Conservation (phyloP, 2,888 invertebrate genomes). For the Macrosiphum euphorbiae region DNA sequence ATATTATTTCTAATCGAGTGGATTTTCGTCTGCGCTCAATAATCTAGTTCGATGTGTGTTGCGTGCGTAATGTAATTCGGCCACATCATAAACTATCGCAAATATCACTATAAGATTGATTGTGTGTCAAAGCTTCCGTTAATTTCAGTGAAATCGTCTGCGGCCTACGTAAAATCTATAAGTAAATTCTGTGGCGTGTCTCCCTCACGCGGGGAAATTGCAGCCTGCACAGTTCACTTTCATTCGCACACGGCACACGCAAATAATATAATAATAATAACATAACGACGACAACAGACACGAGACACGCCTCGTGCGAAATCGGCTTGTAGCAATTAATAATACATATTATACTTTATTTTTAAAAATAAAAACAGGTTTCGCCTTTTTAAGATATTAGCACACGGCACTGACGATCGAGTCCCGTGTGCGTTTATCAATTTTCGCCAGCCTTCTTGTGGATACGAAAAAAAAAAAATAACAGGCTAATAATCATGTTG, state of each 20-base stretch:
- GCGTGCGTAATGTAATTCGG: background rate
- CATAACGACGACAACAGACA: background rate
- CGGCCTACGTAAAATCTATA: background rate
- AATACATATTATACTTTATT: background rate
- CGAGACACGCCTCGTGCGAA: conserved; percentile 51
- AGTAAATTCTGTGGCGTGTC: background rate
- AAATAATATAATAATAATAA: conserved; percentile 45
- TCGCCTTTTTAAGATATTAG: conserved; percentile 52
- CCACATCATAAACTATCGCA: background rate
- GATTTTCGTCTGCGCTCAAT: background rate
- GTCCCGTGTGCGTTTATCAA: conserved; percentile 22
- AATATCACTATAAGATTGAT: background rate
- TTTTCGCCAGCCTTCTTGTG: conserved; percentile 18
- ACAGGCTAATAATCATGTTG: conserved; percentile 30
- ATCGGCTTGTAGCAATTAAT: conserved; percentile 37
- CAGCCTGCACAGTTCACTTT: conserved; percentile 24
- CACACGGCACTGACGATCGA: conserved; percentile 21
- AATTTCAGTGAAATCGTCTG: conserved; percentile 43
- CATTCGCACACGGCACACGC: conserved; percentile 54
- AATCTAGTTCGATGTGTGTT: background rate
- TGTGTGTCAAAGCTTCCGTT: background rate
- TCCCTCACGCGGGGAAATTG: conserved; percentile 22
- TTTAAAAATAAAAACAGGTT: conserved; percentile 30
- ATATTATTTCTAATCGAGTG: background rate
- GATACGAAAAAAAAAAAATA: background rate